phyloP scores from a whole-genome alignment of 2,797 vertebrate genomes.

The Discoglossus pictus region DNA sequence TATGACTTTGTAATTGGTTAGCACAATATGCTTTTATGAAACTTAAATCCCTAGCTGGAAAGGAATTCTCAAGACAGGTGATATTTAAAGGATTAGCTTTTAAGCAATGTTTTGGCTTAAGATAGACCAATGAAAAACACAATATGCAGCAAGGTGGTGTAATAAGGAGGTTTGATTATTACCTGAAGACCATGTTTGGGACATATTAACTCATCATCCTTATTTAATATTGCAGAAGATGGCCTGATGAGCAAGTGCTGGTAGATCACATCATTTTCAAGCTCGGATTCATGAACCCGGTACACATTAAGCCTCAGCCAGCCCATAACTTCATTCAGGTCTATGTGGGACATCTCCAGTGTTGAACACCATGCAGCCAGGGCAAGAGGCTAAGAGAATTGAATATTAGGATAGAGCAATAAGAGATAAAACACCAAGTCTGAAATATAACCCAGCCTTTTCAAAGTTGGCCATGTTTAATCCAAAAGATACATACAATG shows the following conservation, averaged over 20 bases:
- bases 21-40: too few species aligned
- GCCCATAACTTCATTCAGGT: slow-evolving; percentile 45
- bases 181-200: not conserved
- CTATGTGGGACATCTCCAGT: slow-evolving; percentile 73
- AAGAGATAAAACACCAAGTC: too few species aligned
- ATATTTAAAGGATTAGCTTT: too few species aligned
- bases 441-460: not conserved
- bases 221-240: not conserved
- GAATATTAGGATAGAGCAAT: not conserved
- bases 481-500: too few species aligned
- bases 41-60: too few species aligned
- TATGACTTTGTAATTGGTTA: too few species aligned
- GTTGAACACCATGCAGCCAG: slow-evolving; percentile 76
- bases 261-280: slow-evolving; percentile 56
- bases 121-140: not conserved
- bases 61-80: too few species aligned
- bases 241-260: slow-evolving; percentile 62
- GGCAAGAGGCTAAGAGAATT: slow-evolving; percentile 72
- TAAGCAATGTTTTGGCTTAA: too few species aligned
- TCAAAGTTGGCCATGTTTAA: too few species aligned
- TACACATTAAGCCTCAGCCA: slow-evolving; percentile 66
- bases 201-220: not conserved
- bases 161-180: not conserved
- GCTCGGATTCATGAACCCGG: not conserved
- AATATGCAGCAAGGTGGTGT: not conserved